Evolutionary conservation across 1,140 invertebrate species (phyloP).

Genomic region (Brachionus rubens): DNA sequence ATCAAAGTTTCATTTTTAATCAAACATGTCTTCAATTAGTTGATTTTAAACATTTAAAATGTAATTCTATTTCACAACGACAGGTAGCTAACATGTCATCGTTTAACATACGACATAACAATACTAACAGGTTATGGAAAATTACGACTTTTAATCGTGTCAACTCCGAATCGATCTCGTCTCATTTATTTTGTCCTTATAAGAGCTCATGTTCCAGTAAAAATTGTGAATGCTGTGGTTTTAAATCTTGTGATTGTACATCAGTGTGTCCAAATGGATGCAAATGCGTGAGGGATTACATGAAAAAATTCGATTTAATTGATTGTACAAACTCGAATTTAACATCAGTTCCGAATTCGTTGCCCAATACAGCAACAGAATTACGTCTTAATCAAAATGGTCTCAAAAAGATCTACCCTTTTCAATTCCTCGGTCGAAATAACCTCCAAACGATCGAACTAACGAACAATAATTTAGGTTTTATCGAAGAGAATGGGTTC

Average conservation of each 20-base stretch:
- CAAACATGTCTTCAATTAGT: neutral
- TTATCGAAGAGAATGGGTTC: slow-evolving; percentile 22
- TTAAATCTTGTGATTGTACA: neutral
- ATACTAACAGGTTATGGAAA: neutral
- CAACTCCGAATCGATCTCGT: neutral
- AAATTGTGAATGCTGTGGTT: neutral
- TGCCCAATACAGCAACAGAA: neutral
- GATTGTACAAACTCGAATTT: neutral
- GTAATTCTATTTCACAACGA: neutral
- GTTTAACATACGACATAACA: neutral
- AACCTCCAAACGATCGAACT: neutral
- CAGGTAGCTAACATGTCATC: neutral
- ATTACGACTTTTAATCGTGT: neutral
- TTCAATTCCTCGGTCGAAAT: neutral
- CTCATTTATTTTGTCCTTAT: slow-evolving; percentile 8
- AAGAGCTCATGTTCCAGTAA: neutral
- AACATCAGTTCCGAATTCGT: neutral
- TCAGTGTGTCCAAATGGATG: neutral
- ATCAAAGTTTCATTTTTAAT: neutral
- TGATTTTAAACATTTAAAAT: neutral
- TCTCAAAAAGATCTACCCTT: neutral
- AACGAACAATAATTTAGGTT: neutral
- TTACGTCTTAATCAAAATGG: neutral
- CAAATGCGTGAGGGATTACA: neutral
- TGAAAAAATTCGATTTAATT: neutral